These are phyloP conservation scores for Hirudo medicinalis DNA, from an alignment of 1,140 invertebrate species.

Conservation along the genomic window DNA sequence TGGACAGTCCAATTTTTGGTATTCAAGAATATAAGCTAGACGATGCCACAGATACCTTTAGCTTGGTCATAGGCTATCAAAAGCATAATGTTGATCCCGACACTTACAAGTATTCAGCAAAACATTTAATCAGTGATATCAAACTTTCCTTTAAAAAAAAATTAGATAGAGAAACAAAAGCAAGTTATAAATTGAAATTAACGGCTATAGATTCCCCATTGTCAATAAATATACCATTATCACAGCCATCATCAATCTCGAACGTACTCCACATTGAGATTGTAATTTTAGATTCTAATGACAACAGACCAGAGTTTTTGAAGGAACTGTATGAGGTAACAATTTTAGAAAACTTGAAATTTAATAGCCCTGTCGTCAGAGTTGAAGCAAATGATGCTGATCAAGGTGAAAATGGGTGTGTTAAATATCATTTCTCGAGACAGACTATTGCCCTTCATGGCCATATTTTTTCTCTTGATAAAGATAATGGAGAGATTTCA, in stretches of 20 bases:
- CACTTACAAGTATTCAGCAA: too few species aligned
- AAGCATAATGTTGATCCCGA: background rate
- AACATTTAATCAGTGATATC: background rate
- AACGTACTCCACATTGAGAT: slow-evolving; percentile 15
- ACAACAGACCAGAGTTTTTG: slow-evolving; percentile 65
- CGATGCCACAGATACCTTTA: background rate
- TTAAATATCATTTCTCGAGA: slow-evolving; percentile 6
- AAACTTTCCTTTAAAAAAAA: background rate
- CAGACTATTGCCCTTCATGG: slow-evolving; percentile 10
- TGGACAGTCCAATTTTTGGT: slow-evolving; percentile 13
- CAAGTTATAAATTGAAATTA: background rate
- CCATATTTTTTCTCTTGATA: slow-evolving; percentile 20
- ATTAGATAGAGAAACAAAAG: slow-evolving; percentile 6
- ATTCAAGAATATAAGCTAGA: slow-evolving; percentile 8
- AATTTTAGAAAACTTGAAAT: slow-evolving; percentile 58
- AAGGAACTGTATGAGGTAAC: slow-evolving; percentile 49
- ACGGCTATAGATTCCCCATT: background rate
- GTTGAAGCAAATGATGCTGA: slow-evolving; percentile 66
- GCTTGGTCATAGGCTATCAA: background rate
- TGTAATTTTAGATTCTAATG: slow-evolving; percentile 57
- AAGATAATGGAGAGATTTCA: slow-evolving; percentile 23
- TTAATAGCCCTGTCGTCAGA: slow-evolving; percentile 58
- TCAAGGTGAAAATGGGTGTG: slow-evolving; percentile 52
- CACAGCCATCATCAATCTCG: background rate
- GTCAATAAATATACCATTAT: background rate